A percentile compares a stretch with the other conserved stretches of the same genome.
Evolutionary conservation across 2,113 vertebrate species (phyloP).

Genomic region (Centropristis striata): DNA sequence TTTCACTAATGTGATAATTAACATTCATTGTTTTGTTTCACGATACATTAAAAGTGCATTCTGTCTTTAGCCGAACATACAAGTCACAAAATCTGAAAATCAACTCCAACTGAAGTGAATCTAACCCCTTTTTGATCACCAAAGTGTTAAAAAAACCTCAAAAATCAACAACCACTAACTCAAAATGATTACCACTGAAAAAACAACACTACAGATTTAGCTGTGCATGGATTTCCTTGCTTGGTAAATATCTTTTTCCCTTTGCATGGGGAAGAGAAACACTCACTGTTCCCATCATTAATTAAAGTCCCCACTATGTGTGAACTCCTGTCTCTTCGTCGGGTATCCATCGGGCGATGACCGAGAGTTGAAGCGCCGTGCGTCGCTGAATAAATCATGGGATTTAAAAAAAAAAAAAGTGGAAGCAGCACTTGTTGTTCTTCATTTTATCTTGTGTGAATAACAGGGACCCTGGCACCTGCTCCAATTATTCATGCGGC

Average conservation of each 20-base stretch:
- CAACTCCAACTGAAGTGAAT: too few species aligned
- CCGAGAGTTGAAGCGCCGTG: conserved; percentile 38
- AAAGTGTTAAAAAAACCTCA: too few species aligned
- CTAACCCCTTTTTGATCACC: too few species aligned
- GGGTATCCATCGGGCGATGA: conserved; percentile 36
- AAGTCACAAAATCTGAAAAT: too few species aligned
- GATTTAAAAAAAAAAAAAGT: conserved; percentile 2
- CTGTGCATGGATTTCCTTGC: conserved; percentile 1
- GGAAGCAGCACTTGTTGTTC: conserved; percentile 60
- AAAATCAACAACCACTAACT: too few species aligned
- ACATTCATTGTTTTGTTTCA: too few species aligned
- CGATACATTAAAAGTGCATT: too few species aligned
- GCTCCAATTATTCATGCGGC: conserved; percentile 64
- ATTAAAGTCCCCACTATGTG: conserved; percentile 37
- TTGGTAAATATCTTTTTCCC: neutral
- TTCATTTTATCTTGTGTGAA: conserved; percentile 69
- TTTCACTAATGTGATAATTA: too few species aligned
- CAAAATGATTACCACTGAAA: too few species aligned
- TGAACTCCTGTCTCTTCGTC: conserved; percentile 38
- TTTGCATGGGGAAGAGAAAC: neutral
- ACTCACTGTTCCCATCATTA: conserved; percentile 33
- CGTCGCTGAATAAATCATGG: conserved; percentile 68
- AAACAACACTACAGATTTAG: too few species aligned
- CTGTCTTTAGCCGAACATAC: too few species aligned
- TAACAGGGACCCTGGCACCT: conserved; percentile 48